Evolutionary conservation across 2,797 vertebrate genomes (phyloP).

Genomic region (Podargus strigoides): DNA sequence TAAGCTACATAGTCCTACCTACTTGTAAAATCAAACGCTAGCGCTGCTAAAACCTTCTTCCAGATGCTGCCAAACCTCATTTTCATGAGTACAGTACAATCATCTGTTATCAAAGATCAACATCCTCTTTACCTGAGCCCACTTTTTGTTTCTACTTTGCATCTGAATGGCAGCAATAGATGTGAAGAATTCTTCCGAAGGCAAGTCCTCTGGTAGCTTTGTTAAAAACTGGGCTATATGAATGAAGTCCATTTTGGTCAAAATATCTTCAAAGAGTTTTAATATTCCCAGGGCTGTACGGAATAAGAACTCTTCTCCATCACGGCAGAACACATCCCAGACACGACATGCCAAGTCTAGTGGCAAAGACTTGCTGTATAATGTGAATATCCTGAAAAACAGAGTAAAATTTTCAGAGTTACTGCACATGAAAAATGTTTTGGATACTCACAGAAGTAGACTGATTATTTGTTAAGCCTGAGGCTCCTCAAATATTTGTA

Average conservation of each 20-base stretch:
- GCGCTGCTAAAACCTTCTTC: neutral
- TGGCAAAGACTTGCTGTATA: conserved; percentile 93
- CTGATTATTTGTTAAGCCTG: neutral
- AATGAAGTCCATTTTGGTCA: conserved; percentile 97
- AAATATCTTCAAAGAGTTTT: conserved; percentile 87
- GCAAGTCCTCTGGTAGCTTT: conserved; percentile 87
- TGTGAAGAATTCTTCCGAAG: conserved; percentile 83
- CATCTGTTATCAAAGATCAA: neutral
- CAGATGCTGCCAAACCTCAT: neutral
- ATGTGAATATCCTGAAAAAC: conserved; percentile 88
- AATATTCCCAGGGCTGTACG: conserved; percentile 90
- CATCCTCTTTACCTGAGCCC: conserved; percentile 83
- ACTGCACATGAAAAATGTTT: neutral
- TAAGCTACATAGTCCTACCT: neutral
- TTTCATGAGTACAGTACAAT: neutral
- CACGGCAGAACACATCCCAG: conserved; percentile 96
- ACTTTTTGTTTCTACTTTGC: conserved; percentile 91
- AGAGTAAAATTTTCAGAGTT: neutral
- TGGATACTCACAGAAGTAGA: neutral
- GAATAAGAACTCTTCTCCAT: conserved; percentile 93
- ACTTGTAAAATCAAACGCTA: neutral
- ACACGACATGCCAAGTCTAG: conserved; percentile 93
- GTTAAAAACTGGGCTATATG: conserved; percentile 95
- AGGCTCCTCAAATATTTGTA: neutral
- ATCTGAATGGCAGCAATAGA: conserved; percentile 91